Conservation (phyloP, 2,797 vertebrate genomes). For the Mus spretus region DNA sequence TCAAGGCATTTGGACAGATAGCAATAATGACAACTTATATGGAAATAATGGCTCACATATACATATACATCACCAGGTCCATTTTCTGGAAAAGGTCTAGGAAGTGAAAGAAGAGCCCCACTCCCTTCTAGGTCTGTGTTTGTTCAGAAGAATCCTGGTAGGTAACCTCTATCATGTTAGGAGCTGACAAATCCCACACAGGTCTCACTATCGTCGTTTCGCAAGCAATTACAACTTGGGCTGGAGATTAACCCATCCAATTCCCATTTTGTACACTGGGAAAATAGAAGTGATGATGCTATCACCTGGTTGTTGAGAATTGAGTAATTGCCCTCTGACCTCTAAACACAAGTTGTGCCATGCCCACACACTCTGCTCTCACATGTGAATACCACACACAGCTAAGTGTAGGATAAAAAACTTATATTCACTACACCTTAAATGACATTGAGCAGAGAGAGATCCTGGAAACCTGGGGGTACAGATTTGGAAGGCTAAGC, state of each 20-base stretch:
- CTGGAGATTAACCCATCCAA: neutral
- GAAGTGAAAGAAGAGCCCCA: neutral
- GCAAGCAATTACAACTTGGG: conserved; percentile 1
- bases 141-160: neutral
- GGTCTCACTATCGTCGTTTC: neutral
- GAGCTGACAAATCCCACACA: neutral
- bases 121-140: neutral
- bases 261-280: neutral
- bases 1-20: conserved; percentile 39
- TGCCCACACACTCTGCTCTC: neutral
- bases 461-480: neutral
- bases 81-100: neutral
- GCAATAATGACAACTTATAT: neutral
- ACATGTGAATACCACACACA: neutral
- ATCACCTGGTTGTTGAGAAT: neutral
- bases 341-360: neutral
- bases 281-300: neutral
- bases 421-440: neutral
- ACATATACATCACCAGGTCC: neutral
- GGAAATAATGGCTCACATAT: neutral
- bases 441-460: neutral
- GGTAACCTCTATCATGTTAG: neutral
- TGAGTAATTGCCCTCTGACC: neutral
- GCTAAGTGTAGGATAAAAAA: neutral
- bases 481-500: neutral